A percentile compares a stretch with the other conserved stretches of the same genome.
Conservation (phyloP, 2,888 invertebrate species). For the Syrphus vitripennis region DNA sequence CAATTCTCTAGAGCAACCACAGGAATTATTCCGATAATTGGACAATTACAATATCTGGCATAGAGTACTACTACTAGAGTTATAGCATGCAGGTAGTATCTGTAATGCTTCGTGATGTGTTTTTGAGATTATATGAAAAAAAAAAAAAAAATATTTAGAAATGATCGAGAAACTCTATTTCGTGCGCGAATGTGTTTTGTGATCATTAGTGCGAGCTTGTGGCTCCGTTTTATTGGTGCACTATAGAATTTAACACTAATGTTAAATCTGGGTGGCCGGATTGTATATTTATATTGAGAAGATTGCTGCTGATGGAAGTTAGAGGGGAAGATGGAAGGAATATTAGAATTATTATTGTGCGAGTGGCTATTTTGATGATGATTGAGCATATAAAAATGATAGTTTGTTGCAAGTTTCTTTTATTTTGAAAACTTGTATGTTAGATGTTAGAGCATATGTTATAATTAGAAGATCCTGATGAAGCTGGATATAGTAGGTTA, state of each 20-base stretch:
- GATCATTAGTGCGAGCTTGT: conserved; percentile 51
- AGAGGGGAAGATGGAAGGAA: background rate
- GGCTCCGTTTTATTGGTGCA: conserved; percentile 57
- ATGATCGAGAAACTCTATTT: conserved; percentile 6
- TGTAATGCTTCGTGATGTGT: too few species aligned
- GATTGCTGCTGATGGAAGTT: conserved; percentile 12
- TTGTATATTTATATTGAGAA: background rate
- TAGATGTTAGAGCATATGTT: conserved; percentile 3
- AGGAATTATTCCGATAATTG: conserved; percentile 48
- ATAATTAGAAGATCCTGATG: conserved; percentile 19
- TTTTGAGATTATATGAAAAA: conserved; percentile 24
- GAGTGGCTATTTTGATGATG: conserved; percentile 32
- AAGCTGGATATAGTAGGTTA: conserved; percentile 41
- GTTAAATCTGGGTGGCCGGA: conserved; percentile 49
- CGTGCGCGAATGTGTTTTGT: background rate
- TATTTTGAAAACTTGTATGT: background rate
- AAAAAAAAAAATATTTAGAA: conserved; percentile 14
- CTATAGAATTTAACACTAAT: conserved; percentile 58
- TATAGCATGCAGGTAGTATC: background rate
- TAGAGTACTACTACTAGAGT: background rate
- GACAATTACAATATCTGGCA: conserved; percentile 44
- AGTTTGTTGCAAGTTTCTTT: conserved; percentile 25
- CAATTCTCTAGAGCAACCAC: conserved; percentile 33
- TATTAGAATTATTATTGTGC: background rate
- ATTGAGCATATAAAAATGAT: conserved; percentile 11